A percentile compares a stretch with the other conserved stretches of the same genome.
Conservation (phyloP, 2,888 invertebrate genomes). For the Nineta flava region DNA sequence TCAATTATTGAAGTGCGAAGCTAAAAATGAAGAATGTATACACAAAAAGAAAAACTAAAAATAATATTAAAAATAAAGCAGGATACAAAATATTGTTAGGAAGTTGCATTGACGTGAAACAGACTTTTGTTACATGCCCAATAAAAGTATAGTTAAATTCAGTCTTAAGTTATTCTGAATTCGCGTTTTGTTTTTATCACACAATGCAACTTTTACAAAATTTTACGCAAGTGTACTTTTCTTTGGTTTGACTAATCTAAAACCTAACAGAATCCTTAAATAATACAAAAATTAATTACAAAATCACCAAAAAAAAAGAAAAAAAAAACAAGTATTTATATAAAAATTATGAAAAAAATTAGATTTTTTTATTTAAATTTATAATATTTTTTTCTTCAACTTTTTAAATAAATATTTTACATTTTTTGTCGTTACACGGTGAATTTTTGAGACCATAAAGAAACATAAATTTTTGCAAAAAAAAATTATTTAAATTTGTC, state of each 20-base stretch:
- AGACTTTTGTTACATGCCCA: too few species aligned
- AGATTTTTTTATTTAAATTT: background rate
- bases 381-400: background rate
- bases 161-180: too few species aligned
- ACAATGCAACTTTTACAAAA: background rate
- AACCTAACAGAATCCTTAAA: conserved; percentile 1
- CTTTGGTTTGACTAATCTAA: conserved; percentile 6
- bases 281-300: conserved; percentile 1
- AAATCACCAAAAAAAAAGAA: conserved; percentile 4
- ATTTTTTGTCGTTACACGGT: conserved; percentile 2
- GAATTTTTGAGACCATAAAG: conserved; percentile 4
- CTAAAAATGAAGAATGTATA: too few species aligned
- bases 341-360: background rate
- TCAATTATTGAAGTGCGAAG: too few species aligned
- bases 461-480: background rate
- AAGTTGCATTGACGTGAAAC: too few species aligned
- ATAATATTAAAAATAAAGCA: too few species aligned
- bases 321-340: background rate
- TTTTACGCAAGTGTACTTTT: background rate
- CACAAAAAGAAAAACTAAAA: too few species aligned
- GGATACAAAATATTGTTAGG: too few species aligned
- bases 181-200: too few species aligned
- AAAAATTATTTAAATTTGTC: background rate
- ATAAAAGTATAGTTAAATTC: too few species aligned
- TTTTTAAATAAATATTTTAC: background rate